phyloP scores from a whole-genome alignment of 2,888 invertebrate genomes.

The Nomada fabriciana region DNA sequence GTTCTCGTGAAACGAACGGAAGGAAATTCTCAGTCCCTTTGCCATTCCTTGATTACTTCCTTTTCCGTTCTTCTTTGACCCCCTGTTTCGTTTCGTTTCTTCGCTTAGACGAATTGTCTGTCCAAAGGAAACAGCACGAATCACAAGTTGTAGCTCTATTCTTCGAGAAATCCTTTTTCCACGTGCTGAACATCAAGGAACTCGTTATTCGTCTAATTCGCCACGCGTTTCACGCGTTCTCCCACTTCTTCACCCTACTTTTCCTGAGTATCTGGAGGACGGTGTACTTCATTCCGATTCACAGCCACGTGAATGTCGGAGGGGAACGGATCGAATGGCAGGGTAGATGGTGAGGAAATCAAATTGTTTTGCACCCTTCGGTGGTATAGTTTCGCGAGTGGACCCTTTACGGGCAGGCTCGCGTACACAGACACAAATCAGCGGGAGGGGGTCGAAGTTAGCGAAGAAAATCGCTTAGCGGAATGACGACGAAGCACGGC shows the following conservation, averaged over 20 bases:
- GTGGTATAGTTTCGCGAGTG: constrained; percentile 25
- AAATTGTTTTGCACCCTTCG: constrained; percentile 10
- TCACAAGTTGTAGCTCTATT: not conserved
- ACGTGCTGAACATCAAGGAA: not conserved
- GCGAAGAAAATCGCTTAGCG: not conserved
- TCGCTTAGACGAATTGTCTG: not conserved
- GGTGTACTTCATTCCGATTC: constrained; percentile 7
- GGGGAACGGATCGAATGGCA: not conserved
- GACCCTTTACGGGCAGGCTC: not conserved
- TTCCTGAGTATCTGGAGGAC: constrained; percentile 9
- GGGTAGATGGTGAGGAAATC: not conserved
- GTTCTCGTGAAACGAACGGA: constrained; percentile 13
- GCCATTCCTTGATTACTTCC: constrained; percentile 15
- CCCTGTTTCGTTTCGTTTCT: not conserved
- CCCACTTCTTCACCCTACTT: constrained; percentile 13
- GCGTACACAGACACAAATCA: not conserved
- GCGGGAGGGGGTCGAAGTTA: not conserved
- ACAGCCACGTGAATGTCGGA: not conserved
- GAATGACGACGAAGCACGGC: constrained; percentile 33
- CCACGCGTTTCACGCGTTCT: constrained; percentile 6
- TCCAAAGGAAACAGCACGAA: not conserved
- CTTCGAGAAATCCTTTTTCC: not conserved
- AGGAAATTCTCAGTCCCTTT: not conserved
- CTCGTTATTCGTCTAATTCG: not conserved
- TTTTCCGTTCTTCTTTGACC: constrained; percentile 21